These are phyloP conservation scores for Arrhamphus sclerolepis DNA, from an alignment of 2,797 vertebrate genomes.

Conservation along the genomic window DNA sequence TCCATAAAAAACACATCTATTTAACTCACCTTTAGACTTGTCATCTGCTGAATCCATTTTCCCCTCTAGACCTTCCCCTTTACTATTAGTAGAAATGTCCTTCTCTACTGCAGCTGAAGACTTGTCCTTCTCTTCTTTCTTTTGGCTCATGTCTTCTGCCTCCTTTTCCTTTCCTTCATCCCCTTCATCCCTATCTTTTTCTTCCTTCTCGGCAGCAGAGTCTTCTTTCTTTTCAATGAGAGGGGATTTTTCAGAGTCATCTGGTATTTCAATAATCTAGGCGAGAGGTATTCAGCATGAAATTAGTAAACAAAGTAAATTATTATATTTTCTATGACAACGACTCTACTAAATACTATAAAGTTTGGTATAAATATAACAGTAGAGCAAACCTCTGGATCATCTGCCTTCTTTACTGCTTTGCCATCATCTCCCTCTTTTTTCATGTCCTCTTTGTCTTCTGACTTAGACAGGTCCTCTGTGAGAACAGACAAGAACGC, in stretches of 20 bases:
- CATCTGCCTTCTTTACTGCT: constrained; percentile 65
- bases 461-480: constrained; percentile 81
- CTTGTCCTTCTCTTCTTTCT: constrained; percentile 68
- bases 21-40: constrained; percentile 74
- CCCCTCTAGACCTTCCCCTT: constrained; percentile 67
- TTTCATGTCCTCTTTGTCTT: constrained; percentile 83
- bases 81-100: constrained; percentile 65
- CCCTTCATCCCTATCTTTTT: constrained; percentile 51
- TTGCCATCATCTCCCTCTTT: constrained; percentile 78
- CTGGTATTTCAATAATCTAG: constrained; percentile 85
- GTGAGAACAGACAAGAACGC: constrained; percentile 19
- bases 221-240: constrained; percentile 66
- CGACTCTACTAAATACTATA: constrained; percentile 2
- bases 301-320: constrained; percentile 1
- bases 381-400: constrained; percentile 72
- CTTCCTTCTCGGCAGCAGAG: constrained; percentile 48
- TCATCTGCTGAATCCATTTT: constrained; percentile 65
- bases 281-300: background rate
- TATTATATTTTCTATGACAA: background rate
- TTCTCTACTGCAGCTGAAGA: constrained; percentile 51
- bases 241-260: constrained; percentile 79
- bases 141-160: constrained; percentile 55
- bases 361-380: background rate
- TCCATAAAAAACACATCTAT: too few relatives aligned
- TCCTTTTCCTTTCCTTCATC: constrained; percentile 66